Evolutionary conservation across 2,113 vertebrate species (phyloP).

Genomic region (Lepidiolamprologus cunningtoni): DNA sequence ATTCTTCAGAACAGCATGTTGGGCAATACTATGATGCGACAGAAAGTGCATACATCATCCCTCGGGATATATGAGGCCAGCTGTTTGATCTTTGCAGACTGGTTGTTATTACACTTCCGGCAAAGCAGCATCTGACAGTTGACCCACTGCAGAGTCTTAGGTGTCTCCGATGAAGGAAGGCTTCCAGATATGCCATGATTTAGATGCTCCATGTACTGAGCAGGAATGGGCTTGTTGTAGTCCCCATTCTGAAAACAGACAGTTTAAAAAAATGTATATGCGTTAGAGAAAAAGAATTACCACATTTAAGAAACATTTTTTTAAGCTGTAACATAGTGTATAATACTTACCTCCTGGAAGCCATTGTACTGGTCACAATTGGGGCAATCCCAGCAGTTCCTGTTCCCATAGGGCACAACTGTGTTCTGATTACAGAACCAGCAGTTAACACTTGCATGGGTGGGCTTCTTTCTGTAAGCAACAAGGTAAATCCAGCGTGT

Average conservation of each 20-base stretch:
- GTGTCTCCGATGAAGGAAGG: conserved; percentile 46
- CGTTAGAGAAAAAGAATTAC: not conserved
- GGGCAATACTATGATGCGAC: not conserved
- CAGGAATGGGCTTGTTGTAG: conserved; percentile 98
- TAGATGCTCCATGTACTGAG: conserved; percentile 91
- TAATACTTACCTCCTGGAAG: conserved; percentile 83
- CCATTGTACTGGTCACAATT: conserved; percentile 98
- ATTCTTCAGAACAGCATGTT: not conserved
- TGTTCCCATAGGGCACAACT: conserved; percentile 90
- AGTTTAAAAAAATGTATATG: not conserved
- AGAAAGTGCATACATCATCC: conserved; percentile 78
- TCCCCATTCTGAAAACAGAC: conserved; percentile 82
- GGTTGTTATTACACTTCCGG: conserved; percentile 89
- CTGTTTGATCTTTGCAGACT: conserved; percentile 89
- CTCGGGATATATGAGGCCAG: conserved; percentile 86
- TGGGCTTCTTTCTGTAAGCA: conserved; percentile 80
- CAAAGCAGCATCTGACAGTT: conserved; percentile 93
- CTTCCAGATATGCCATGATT: conserved; percentile 84
- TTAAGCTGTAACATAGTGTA: not conserved
- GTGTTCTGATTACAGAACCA: conserved; percentile 96
- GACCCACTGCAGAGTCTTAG: conserved; percentile 85
- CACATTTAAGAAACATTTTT: not conserved
- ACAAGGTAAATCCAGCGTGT: not conserved
- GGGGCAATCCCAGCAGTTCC: conserved; percentile 98
- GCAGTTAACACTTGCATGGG: conserved; percentile 85